A percentile compares a stretch with the other conserved stretches of the same genome.
These are phyloP conservation scores for Epiblema foenella DNA, from an alignment of 2,888 invertebrate species.

Conservation along the genomic window DNA sequence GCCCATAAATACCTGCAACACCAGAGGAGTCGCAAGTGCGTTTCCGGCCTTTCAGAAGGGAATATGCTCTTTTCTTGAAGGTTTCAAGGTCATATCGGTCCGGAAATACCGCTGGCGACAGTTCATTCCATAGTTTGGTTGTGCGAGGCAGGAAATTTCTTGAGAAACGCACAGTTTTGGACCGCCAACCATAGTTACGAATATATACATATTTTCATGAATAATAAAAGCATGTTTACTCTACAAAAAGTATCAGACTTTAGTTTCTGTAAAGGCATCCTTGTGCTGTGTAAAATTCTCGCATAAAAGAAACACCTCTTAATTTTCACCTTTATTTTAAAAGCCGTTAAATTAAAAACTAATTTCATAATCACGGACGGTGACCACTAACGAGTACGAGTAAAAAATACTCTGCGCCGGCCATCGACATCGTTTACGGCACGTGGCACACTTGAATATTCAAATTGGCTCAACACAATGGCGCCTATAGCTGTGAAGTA, in stretches of 20 bases:
- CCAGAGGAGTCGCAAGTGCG: too few species aligned
- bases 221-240: neutral
- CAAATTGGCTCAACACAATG: constrained; percentile 73
- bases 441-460: constrained; percentile 76
- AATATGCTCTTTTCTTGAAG: too few species aligned
- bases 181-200: too few species aligned
- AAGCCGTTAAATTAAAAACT: constrained; percentile 38
- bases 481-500: constrained; percentile 48
- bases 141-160: too few species aligned
- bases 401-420: constrained; percentile 48
- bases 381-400: constrained; percentile 39
- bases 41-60: too few species aligned
- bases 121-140: too few species aligned
- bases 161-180: too few species aligned
- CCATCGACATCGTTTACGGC: constrained; percentile 68
- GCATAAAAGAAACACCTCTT: constrained; percentile 18
- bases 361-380: constrained; percentile 40
- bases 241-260: neutral
- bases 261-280: neutral
- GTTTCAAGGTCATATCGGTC: too few species aligned
- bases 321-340: constrained; percentile 11
- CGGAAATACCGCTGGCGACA: too few species aligned
- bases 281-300: neutral
- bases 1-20: too few species aligned
- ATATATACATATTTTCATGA: too few species aligned